A percentile compares a stretch with the other conserved stretches of the same genome.
Conservation (phyloP, 2,888 invertebrate species). For the Ischnus inquisitorius region DNA sequence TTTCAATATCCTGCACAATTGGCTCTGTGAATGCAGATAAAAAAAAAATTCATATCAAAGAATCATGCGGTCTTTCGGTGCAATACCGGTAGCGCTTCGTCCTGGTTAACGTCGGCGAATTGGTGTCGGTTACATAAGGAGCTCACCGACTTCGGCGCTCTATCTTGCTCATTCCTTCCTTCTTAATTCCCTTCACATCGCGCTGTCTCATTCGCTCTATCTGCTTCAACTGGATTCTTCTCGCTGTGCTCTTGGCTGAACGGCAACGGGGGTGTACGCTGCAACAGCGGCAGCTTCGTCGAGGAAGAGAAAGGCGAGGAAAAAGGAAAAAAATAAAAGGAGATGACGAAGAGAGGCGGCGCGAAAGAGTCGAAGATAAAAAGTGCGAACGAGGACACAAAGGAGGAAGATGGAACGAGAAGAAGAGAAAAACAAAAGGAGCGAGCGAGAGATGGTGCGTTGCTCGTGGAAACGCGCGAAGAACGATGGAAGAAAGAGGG, state of each 20-base stretch:
- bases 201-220: slow-evolving; percentile 52
- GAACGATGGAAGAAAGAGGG: slow-evolving; percentile 33
- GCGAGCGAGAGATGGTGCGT: slow-evolving; percentile 42
- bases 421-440: slow-evolving; percentile 58
- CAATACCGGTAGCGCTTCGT: slow-evolving; percentile 79
- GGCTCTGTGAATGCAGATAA: background rate
- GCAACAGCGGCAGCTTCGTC: slow-evolving; percentile 72
- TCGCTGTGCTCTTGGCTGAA: slow-evolving; percentile 8
- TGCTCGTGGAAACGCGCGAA: slow-evolving; percentile 17
- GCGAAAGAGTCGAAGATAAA: slow-evolving; percentile 63
- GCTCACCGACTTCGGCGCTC: slow-evolving; percentile 66
- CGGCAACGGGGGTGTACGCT: slow-evolving; percentile 17
- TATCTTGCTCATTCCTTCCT: slow-evolving; percentile 35
- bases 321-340: slow-evolving; percentile 69
- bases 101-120: slow-evolving; percentile 81
- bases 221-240: slow-evolving; percentile 52
- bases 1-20: background rate
- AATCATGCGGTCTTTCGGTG: slow-evolving; percentile 53
- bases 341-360: slow-evolving; percentile 31
- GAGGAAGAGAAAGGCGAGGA: slow-evolving; percentile 72
- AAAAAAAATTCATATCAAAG: slow-evolving; percentile 10
- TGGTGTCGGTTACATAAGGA: slow-evolving; percentile 84
- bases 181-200: slow-evolving; percentile 52
- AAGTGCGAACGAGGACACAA: slow-evolving; percentile 70
- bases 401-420: slow-evolving; percentile 68